Conservation (phyloP, 2,797 vertebrate species). For the Eptatretus atami region DNA sequence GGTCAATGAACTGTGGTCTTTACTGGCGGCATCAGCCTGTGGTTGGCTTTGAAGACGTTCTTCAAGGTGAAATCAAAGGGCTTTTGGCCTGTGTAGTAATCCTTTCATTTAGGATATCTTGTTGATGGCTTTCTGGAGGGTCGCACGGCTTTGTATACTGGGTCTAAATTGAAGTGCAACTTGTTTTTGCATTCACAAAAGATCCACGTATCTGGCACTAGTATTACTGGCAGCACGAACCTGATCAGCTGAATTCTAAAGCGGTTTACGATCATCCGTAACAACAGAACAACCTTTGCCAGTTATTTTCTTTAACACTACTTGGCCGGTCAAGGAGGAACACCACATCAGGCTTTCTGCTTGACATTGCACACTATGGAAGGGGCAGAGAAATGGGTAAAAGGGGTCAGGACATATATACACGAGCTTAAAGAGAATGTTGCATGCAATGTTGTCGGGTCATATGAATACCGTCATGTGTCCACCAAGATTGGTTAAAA, state of each 20-base stretch:
- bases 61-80: neutral
- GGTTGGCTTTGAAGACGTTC: neutral
- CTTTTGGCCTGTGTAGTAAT: neutral
- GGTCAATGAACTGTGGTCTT: neutral
- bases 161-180: neutral
- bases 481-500: no score
- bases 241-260: conserved; percentile 38
- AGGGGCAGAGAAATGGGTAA: no score
- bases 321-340: conserved; percentile 69
- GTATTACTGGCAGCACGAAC: conserved; percentile 32
- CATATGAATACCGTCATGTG: no score
- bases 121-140: neutral
- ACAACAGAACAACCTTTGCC: conserved; percentile 63
- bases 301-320: conserved; percentile 15
- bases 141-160: neutral
- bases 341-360: conserved; percentile 24
- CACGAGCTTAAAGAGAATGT: no score
- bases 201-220: conserved; percentile 48
- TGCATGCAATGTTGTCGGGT: no score
- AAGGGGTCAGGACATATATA: no score
- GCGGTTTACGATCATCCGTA: conserved; percentile 25
- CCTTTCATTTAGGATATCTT: neutral
- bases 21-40: neutral
- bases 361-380: neutral
- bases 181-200: neutral